A percentile compares a stretch with the other conserved stretches of the same genome.
phyloP scores from a whole-genome alignment of 2,797 vertebrate species.

The Allobates femoralis region DNA sequence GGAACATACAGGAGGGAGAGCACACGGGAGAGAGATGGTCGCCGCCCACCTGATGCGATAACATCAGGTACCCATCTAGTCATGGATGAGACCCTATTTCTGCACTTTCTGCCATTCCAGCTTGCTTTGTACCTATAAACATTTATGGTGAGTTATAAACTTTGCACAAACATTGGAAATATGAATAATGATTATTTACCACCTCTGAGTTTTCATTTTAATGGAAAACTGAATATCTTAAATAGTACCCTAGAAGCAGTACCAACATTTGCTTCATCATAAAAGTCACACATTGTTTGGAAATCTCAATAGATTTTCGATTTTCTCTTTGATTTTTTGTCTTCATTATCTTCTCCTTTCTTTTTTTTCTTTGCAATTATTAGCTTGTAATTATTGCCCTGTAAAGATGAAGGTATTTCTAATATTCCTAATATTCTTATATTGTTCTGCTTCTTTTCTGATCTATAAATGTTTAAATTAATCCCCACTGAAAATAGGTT shows the following conservation, averaged over 20 bases:
- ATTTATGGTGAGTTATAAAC: no score
- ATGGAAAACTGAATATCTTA: not conserved
- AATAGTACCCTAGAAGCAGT: not conserved
- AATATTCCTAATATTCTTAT: constrained; percentile 9
- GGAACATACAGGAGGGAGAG: no score
- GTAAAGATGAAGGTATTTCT: not conserved
- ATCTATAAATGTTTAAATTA: constrained; percentile 23
- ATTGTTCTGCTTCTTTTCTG: constrained; percentile 15
- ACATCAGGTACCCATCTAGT: no score
- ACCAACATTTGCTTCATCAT: not conserved
- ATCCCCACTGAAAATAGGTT: constrained; percentile 13
- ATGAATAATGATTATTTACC: no score
- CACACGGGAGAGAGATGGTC: no score
- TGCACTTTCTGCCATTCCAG: no score
- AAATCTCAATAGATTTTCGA: not conserved
- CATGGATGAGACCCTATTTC: no score
- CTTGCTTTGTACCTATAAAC: no score
- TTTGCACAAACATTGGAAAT: no score
- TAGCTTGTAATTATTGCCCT: constrained; percentile 3
- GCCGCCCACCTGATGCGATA: no score
- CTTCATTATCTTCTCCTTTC: not conserved
- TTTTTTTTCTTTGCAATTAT: not conserved
- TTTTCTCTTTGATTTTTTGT: not conserved
- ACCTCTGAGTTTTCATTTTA: not conserved
- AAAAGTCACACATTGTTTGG: not conserved